Evolutionary conservation across 64 coral and sea anemone species (phyloP), one percentile per base, ranked within the genome.

Genomic region (Stichodactyla mertensii): DNA sequence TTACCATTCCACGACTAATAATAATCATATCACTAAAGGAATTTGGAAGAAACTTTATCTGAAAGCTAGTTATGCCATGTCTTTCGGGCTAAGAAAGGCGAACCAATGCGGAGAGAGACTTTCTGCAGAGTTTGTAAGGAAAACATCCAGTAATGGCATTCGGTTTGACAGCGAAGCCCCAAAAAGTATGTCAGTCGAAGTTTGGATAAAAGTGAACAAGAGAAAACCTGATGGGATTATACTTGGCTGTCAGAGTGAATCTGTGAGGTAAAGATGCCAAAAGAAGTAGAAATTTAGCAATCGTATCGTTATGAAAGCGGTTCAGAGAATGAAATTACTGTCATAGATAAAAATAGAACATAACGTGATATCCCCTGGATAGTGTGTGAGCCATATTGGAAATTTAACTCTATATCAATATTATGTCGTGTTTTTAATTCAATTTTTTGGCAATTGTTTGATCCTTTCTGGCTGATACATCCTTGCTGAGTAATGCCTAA

Each of bases 211-310:
- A 86, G 51, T 96, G 18, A 85, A 93, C 54, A 55, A 59, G 9
- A 45, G 16, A 16, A 96, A 93, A 90, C 85, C 84, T 74, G 94
- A 96, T 88, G 94, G 94, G 16, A 83, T 96, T 52, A 96, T 96
- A 28, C 87, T 96, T 85, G 94, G 94, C 54, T 96, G 94, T 84
- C 94, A 96, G 80, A 96, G 94, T 52, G 94, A 96, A 88, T 90
- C 94, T 84, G 88, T 88, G 7, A 96, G 94, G 94, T 96, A 86
- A 83, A 31, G 27, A 55, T 8, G 12, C 4, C 4, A 54, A 55
- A 20, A 15, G 4, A 74, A 27, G 69, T 66, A 66, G 20, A 74
- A 31, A 36, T 74, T 26, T 31, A 74, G 5, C 69, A 23, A 31
- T 26, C 5, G 5, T 28, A 27, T 27, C 5, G 69, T 10, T 1